Evolutionary conservation across 2,113 vertebrate species (phyloP).

Genomic region (Rostratula benghalensis): DNA sequence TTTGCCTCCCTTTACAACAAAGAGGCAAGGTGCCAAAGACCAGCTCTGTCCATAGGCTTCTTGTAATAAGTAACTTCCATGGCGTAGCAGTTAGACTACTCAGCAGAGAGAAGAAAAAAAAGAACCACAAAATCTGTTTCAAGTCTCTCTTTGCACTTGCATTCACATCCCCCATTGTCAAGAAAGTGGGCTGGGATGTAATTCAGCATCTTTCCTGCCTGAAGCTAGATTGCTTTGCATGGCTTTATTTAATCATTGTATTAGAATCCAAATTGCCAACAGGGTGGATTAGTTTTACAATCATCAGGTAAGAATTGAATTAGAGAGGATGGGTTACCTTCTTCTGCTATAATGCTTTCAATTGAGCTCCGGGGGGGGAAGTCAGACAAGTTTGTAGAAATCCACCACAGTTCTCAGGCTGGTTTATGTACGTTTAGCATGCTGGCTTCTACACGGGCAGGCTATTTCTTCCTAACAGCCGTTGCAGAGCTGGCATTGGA

Average conservation of each 20-base stretch:
- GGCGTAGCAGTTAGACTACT: neutral
- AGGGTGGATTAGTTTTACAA: constrained; percentile 13
- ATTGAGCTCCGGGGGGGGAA: neutral
- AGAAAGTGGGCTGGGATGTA: neutral
- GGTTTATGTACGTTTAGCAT: neutral
- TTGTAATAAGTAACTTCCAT: neutral
- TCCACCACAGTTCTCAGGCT: constrained; percentile 31
- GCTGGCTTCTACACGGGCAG: neutral
- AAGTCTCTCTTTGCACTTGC: neutral
- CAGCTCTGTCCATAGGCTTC: neutral
- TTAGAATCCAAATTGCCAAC: constrained; percentile 48
- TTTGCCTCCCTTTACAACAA: neutral
- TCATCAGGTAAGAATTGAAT: constrained; percentile 27
- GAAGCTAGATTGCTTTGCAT: constrained; percentile 61
- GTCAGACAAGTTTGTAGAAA: neutral
- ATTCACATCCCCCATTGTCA: neutral
- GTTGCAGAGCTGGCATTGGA: neutral
- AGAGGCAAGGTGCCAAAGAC: neutral
- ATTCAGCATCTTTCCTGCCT: constrained; percentile 11
- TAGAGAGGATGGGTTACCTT: neutral
- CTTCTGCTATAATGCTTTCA: neutral
- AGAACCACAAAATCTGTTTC: neutral
- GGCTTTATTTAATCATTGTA: constrained; percentile 46
- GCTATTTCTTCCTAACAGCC: fast-evolving
- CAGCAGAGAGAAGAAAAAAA: neutral